Conservation (phyloP, 1,140 invertebrate species). For the Diuraphis noxia region DNA sequence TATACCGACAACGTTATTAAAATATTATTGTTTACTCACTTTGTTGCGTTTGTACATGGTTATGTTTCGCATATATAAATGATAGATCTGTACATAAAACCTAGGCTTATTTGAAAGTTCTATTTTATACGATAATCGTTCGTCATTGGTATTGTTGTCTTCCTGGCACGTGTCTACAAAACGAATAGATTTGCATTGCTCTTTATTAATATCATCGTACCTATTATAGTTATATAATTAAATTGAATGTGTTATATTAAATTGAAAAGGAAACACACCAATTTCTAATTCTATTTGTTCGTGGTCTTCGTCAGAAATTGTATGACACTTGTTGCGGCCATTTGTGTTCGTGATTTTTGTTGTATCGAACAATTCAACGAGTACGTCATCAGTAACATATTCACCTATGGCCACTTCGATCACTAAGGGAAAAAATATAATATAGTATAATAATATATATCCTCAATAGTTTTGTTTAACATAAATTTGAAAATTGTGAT, state of each 20-base stretch:
- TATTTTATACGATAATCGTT: neutral
- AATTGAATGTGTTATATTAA: neutral
- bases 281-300: neutral
- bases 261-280: neutral
- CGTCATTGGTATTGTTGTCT: neutral
- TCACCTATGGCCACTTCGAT: slow-evolving; percentile 79
- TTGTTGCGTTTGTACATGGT: slow-evolving; percentile 55
- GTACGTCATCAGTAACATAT: slow-evolving; percentile 64
- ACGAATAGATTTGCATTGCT: neutral
- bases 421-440: slow-evolving; percentile 67
- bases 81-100: slow-evolving; percentile 55
- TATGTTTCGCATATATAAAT: slow-evolving; percentile 57
- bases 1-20: neutral
- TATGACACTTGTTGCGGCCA: neutral
- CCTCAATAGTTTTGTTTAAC: neutral
- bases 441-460: neutral
- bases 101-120: slow-evolving; percentile 25
- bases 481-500: neutral
- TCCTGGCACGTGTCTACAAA: neutral
- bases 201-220: neutral
- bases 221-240: neutral
- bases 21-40: slow-evolving; percentile 48
- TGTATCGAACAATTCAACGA: neutral
- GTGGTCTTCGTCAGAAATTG: neutral
- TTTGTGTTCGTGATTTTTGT: neutral